Evolutionary conservation across 1,140 invertebrate species (phyloP), one percentile per base, ranked within the genome.

Genomic region (Apis cerana): DNA sequence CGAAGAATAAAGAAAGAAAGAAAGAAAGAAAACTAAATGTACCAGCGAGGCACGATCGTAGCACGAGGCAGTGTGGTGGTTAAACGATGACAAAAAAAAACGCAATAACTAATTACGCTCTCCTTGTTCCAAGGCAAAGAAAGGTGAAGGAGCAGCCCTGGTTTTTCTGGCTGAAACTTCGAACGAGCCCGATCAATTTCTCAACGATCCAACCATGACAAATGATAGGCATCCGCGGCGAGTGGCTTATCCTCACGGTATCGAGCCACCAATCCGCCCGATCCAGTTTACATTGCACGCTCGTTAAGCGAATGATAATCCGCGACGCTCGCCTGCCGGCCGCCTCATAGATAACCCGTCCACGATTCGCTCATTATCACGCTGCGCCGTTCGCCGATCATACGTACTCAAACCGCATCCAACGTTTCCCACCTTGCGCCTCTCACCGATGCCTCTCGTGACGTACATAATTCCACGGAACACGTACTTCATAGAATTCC

Each of bases 311-410:
- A 52, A 68, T 77, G 68, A 68, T 68, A 77, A 77, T 77, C 27
- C 52, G 27, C 23, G 33, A 23, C 17, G 43, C 10, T 43, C 75
- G 75, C 48, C 23, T 5, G 62, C 33, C 43, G 33, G 4, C 33
- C 4, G 27, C 52, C 52, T 77, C 75, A 68, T 68, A 77, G 75
- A 77, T 68, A 77, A 77, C 52, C 75, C 33, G 64, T 58, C 58
- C 75, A 77, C 75, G 75, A 77, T 77, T 33, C 21, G 64, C 62
- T 77, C 52, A 77, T 77, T 77, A 77, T 77, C 75, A 54, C 52
- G 75, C 13, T 15, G 62, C 15, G 27, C 68, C 75, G 62, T 67
- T 50, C 75, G 15, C 50, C 27, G 62, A 27, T 23, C 50, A 54
- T 43, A 67, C 33, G 11, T 67, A 67, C 64, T 64, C 62, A 2